phyloP scores from a whole-genome alignment of 1,140 invertebrate genomes.

The Phymastichus coffea region DNA sequence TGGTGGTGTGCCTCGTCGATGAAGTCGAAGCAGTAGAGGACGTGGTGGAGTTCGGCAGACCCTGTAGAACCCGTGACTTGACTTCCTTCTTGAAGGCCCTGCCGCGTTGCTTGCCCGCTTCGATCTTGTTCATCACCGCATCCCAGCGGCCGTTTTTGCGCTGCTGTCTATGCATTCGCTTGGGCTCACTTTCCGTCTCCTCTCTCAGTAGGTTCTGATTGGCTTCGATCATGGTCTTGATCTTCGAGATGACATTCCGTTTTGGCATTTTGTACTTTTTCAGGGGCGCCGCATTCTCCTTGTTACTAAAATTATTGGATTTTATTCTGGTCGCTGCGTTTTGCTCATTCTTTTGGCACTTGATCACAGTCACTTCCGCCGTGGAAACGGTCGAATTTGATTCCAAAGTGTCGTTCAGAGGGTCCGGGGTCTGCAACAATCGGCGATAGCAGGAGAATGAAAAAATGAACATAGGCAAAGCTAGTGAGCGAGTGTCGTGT shows the following conservation, averaged over 20 bases:
- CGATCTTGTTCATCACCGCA: conserved; percentile 79
- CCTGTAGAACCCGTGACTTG: conserved; percentile 71
- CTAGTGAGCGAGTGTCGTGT: too few species aligned
- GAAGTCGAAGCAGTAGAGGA: conserved; percentile 37
- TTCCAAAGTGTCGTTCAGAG: conserved; percentile 34
- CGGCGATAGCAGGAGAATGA: too few species aligned
- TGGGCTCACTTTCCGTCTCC: conserved; percentile 46
- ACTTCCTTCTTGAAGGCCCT: conserved; percentile 74
- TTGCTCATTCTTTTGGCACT: conserved; percentile 49
- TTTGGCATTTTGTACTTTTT: conserved; percentile 78
- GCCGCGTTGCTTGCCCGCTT: conserved; percentile 69
- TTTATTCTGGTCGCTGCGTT: conserved; percentile 29
- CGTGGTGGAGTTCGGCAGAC: conserved; percentile 36
- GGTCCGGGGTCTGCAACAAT: conserved; percentile 23
- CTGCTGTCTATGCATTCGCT: conserved; percentile 42
- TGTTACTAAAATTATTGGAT: conserved; percentile 29
- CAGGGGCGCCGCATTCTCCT: conserved; percentile 43
- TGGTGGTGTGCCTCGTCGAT: conserved; percentile 36
- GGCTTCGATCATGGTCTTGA: conserved; percentile 68
- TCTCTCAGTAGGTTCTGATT: conserved; percentile 43
- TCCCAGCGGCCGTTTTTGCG: conserved; percentile 69
- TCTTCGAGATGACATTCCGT: conserved; percentile 70
- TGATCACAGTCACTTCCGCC: conserved; percentile 48
- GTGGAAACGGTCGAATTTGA: conserved; percentile 30
- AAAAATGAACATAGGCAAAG: too few species aligned